Conservation (phyloP, 1,140 invertebrate genomes). For the Euura lappo region DNA sequence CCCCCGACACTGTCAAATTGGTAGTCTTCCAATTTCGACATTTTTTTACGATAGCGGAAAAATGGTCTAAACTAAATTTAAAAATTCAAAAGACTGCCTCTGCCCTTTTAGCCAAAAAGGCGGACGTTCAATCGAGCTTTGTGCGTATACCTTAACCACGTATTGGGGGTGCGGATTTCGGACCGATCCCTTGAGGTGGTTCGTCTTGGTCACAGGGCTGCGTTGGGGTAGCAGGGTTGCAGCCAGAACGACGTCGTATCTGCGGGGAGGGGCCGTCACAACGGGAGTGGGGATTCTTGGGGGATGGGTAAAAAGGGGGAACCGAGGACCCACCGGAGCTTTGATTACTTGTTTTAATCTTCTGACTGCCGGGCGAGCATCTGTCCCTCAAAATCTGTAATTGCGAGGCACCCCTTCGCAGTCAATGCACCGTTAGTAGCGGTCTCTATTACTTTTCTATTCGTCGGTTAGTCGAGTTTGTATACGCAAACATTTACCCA, state of each 20-base stretch:
- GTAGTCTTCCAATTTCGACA: no score
- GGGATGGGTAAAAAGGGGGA: not conserved
- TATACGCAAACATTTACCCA: no score
- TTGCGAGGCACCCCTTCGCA: constrained; percentile 46
- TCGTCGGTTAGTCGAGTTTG: not conserved
- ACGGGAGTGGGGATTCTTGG: not conserved
- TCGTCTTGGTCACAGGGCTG: not conserved
- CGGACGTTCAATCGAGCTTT: not conserved
- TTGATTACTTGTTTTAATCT: constrained; percentile 65
- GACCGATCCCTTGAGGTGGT: not conserved
- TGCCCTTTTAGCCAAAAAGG: not conserved
- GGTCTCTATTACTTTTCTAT: constrained; percentile 5
- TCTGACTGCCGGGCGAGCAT: constrained; percentile 60
- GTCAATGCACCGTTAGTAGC: not conserved
- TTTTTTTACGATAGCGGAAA: no score
- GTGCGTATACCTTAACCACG: not conserved
- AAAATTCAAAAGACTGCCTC: no score
- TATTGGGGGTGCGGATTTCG: not conserved
- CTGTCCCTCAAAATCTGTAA: constrained; percentile 62
- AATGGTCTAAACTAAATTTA: no score
- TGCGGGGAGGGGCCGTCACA: not conserved
- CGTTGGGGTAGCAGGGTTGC: not conserved
- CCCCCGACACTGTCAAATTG: no score
- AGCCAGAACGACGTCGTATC: constrained; percentile 1
- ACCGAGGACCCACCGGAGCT: constrained; percentile 41